Evolutionary conservation across 2,113 vertebrate species (phyloP), one percentile per base, ranked within the genome.

Genomic region (Rhinogobius similis): DNA sequence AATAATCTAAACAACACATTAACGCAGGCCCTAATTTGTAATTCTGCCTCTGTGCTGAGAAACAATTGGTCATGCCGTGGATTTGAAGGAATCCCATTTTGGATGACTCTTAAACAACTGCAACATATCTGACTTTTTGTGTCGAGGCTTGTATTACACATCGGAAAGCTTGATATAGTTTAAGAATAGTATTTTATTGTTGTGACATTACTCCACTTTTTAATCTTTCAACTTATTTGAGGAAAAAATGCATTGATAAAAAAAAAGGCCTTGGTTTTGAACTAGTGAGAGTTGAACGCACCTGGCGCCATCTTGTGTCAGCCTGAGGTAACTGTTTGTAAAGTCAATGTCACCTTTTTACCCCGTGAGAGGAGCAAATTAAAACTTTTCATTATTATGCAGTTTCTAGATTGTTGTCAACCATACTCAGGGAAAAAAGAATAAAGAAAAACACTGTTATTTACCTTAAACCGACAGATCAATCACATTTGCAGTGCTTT

Each of bases 271-370:
- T 67, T 0, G 18, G 61, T 48, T 23, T 23, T 64, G n/a, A 67
- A 56, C 61, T 2, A 5, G 61, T 56, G 41, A 18, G 16, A 65
- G 48, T 71, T 65, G 71, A 83, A 83, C 62, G 73, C 70, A 84
- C 77, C 69, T 89, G 84, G 85, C 84, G 85, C 87, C 87, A 85
- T 79, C 88, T 84, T 82, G 83, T 90, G 90, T 74, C 73, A 7
- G 39, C 4, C 2, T 0, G 9, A 1, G 16, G 79, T 38, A 21
- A 69, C 58, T 10, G 24, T 88, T 82, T 70, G 61, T 24, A 56
- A 67, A 82, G 82, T 69, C 87, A 88, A 83, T 86, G 86, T 90
- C 91, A 90, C 88, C 86, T 89, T 88, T 89, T 88, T 83, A 77
- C 72, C 67, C 26, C 1, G 21, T 23, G 23, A 24, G 52, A 55